Evolutionary conservation across 1,140 invertebrate genomes (phyloP), one percentile per base, ranked within the genome.

Genomic region (Leptestheria dahalacensis): DNA sequence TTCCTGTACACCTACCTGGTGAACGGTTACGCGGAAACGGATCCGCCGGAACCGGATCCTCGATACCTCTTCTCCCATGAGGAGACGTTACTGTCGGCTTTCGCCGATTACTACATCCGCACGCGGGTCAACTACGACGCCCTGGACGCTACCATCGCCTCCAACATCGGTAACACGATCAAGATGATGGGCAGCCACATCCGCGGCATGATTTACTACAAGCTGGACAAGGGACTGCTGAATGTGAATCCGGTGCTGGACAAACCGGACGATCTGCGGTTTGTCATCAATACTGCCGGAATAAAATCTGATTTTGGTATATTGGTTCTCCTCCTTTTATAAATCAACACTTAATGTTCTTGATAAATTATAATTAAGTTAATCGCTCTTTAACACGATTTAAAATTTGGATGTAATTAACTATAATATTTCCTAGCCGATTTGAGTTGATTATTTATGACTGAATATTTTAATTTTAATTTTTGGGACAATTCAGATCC

Each of bases 81-180:
- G 48, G 57, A 58, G 26, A 18, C 46, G 20, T 18, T 58, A n/a
- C 57, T 58, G 1, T 47, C 28, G 18, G 3, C 24, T 6, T 58
- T 58, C 12, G 20, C 48, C 46, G 57, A 58, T 47, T 58, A 58
- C 29, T 58, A 47, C 15, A n/a, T 58, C 12, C 20, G 48, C 21
- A 46, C 57, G 12, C 20, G 48, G n/a, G 48, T 25, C 2, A 11
- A 15, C 15, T 26, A 28, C 11, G 57, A 48, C 1, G 20, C 41
- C 18, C 25, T 46, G 4, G 48, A 58, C n/a, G 57, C 18, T 15
- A 18, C 46, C 10, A 58, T 25, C 3, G 47, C 25, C 25, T 18
- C 57, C 3, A 46, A 58, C 9, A 10, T 29, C 9, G 6, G 11
- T 58, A 26, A 41, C 23, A 58, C 57, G 11, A 58, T 58, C 18